These are phyloP conservation scores for Turritopsis dohrnii DNA, from an alignment of 30 jellyfish, hydroid and myxozoan species.

Conservation along the genomic window DNA sequence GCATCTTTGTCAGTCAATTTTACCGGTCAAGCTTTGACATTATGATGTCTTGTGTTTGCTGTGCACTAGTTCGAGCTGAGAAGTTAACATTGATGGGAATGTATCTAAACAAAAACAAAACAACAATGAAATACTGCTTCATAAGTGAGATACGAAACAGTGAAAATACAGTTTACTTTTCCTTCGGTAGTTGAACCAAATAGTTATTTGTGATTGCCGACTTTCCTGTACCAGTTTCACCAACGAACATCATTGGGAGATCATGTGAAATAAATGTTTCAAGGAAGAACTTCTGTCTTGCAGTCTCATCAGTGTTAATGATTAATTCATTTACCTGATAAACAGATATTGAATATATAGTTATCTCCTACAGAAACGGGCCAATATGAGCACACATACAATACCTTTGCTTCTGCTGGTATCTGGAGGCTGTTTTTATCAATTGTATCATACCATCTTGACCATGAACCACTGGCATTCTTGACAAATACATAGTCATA, in stretches of 20 bases:
- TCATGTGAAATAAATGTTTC: constrained; percentile 70
- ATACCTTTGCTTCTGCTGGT: constrained; percentile 78
- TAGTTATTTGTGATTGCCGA: constrained; percentile 90
- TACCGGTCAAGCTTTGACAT: constrained; percentile 96
- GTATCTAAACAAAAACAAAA: constrained; percentile 41
- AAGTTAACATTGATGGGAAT: constrained; percentile 87
- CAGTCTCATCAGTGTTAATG: constrained; percentile 92
- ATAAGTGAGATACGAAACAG: background rate
- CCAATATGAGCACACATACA: too few relatives aligned
- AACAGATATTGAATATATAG: too few relatives aligned
- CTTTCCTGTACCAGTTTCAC: constrained; percentile 96
- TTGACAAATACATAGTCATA: constrained; percentile 79
- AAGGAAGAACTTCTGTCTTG: constrained; percentile 80
- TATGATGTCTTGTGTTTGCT: constrained; percentile 93
- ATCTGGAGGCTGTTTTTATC: constrained; percentile 67
- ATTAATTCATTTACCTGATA: constrained; percentile 82
- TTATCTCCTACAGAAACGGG: too few relatives aligned
- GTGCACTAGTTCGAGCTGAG: constrained; percentile 99
- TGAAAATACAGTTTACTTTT: constrained; percentile 35
- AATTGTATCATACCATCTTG: constrained; percentile 80
- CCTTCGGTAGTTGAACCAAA: constrained; percentile 77
- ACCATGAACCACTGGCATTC: constrained; percentile 92
- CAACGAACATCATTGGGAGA: constrained; percentile 87
- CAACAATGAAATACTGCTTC: background rate
- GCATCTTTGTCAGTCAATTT: too few relatives aligned